phyloP scores from a whole-genome alignment of 2,797 vertebrate genomes.

The Alca torda region DNA sequence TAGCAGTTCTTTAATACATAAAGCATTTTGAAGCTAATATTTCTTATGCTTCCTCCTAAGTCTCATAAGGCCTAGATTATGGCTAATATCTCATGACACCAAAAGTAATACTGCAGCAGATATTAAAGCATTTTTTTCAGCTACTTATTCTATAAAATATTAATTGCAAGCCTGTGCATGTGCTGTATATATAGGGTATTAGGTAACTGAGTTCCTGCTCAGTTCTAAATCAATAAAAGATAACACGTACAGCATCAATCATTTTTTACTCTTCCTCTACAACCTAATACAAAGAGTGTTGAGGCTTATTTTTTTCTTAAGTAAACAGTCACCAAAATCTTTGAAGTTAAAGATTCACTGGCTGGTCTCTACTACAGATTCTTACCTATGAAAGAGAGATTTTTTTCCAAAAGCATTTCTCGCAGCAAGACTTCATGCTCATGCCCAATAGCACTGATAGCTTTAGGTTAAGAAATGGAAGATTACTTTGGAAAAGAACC shows the following conservation, averaged over 20 bases:
- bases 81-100: constrained; percentile 79
- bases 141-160: constrained; percentile 89
- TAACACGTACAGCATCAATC: constrained; percentile 79
- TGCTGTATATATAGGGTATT: constrained; percentile 77
- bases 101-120: constrained; percentile 81
- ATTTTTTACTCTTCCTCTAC: constrained; percentile 69
- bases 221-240: constrained; percentile 85
- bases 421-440: constrained; percentile 93
- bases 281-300: constrained; percentile 48
- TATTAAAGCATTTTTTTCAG: constrained; percentile 82
- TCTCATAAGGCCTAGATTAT: constrained; percentile 74
- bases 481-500: background rate
- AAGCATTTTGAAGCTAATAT: constrained; percentile 70
- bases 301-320: constrained; percentile 34
- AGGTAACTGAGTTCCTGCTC: constrained; percentile 81
- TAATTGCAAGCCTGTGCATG: constrained; percentile 79
- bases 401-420: constrained; percentile 89
- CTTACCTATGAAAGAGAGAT: constrained; percentile 96
- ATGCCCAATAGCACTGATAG: constrained; percentile 88
- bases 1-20: constrained; percentile 69
- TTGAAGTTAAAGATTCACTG: background rate
- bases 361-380: background rate
- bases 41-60: constrained; percentile 70
- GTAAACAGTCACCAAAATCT: constrained; percentile 32
- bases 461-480: constrained; percentile 68